A percentile compares a stretch with the other conserved stretches of the same genome.
phyloP scores from a whole-genome alignment of 2,888 invertebrate genomes.

The Drosophila robusta region DNA sequence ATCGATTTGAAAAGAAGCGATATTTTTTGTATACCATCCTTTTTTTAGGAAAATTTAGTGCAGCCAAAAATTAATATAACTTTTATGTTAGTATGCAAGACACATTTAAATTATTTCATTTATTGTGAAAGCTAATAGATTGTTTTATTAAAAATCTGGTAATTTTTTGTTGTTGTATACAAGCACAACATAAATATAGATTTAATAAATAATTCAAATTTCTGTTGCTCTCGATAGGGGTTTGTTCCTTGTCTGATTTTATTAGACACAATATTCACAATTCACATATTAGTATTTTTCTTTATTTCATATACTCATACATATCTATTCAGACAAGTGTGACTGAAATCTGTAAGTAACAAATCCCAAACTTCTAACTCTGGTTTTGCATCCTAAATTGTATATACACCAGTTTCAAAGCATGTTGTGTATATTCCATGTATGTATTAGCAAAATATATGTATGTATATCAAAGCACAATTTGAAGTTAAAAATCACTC shows the following conservation, averaged over 20 bases:
- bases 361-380: background rate
- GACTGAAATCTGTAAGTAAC: background rate
- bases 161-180: no score
- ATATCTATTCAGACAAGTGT: background rate
- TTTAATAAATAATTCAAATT: background rate
- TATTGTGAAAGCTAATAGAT: no score
- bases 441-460: no score
- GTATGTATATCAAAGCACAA: background rate
- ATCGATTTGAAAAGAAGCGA: background rate
- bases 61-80: background rate
- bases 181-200: background rate
- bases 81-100: background rate
- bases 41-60: background rate
- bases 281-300: background rate
- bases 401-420: background rate
- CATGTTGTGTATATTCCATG: no score
- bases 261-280: no score
- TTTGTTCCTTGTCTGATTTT: no score
- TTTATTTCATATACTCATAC: background rate
- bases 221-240: no score
- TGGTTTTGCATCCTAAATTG: background rate
- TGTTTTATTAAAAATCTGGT: no score
- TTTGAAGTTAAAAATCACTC: background rate
- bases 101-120: no score
- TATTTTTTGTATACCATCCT: background rate